Conservation (phyloP, 1,140 invertebrate genomes). For the Euschistus heros region DNA sequence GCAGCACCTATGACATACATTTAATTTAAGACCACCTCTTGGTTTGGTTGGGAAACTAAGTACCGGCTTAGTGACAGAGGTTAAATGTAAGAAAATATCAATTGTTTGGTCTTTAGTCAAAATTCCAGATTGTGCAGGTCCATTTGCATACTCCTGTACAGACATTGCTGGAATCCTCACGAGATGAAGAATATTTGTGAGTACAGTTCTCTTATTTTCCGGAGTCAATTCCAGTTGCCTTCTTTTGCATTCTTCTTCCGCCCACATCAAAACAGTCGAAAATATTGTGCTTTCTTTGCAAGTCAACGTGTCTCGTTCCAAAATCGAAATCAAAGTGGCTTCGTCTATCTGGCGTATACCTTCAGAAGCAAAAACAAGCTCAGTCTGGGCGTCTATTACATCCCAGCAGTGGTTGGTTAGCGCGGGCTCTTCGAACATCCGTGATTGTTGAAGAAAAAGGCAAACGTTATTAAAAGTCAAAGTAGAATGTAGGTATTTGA, state of each 20-base stretch:
- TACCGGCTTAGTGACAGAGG: slow-evolving; percentile 66
- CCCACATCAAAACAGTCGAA: slow-evolving; percentile 79
- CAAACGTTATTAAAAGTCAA: slow-evolving; percentile 86
- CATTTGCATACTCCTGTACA: slow-evolving; percentile 82
- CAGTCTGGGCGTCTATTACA: slow-evolving; percentile 75
- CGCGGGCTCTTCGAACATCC: slow-evolving; percentile 83
- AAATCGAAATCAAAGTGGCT: slow-evolving; percentile 74
- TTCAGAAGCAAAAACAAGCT: slow-evolving; percentile 75
- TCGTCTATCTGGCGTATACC: slow-evolving; percentile 86
- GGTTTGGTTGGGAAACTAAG: slow-evolving; percentile 69
- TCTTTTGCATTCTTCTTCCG: slow-evolving; percentile 67
- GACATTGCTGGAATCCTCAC: slow-evolving; percentile 83
- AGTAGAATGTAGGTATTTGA: slow-evolving; percentile 83
- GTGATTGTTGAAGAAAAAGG: slow-evolving; percentile 76
- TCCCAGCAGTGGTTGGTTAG: slow-evolving; percentile 90
- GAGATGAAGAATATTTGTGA: slow-evolving; percentile 68
- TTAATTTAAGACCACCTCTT: slow-evolving; percentile 65
- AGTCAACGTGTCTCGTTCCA: slow-evolving; percentile 78
- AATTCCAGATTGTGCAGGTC: slow-evolving; percentile 76
- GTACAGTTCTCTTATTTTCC: slow-evolving; percentile 50
- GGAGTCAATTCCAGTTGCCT: slow-evolving; percentile 61
- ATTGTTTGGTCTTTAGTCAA: slow-evolving; percentile 81
- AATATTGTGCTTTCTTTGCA: slow-evolving; percentile 82
- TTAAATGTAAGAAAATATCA: slow-evolving; percentile 82
- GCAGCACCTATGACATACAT: slow-evolving; percentile 87